Conservation (phyloP, 2,113 vertebrate genomes). For the Alligator mississippiensis region DNA sequence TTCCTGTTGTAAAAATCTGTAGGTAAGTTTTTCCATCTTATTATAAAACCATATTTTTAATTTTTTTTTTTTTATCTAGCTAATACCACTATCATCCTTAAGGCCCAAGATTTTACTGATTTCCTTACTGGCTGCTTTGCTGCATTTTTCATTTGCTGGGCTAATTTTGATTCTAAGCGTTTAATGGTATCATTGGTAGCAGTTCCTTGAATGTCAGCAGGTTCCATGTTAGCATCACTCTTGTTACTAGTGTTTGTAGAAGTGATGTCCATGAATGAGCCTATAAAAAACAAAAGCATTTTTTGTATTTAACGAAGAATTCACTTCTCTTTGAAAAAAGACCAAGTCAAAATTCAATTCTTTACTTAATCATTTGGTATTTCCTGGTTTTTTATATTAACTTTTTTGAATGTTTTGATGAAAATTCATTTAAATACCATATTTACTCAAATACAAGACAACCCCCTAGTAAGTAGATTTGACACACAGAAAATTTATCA, state of each 20-base stretch:
- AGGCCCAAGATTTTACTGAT: neutral
- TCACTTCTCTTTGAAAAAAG: neutral
- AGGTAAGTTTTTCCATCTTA: too few relatives aligned
- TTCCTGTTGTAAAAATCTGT: neutral
- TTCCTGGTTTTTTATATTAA: neutral
- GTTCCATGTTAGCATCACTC: constrained; percentile 92
- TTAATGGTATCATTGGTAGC: constrained; percentile 97
- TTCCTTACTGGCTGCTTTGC: constrained; percentile 81
- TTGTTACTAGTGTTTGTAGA: constrained; percentile 94
- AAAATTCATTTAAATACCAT: neutral
- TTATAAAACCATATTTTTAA: neutral
- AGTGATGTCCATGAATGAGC: constrained; percentile 91
- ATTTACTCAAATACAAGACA: too few relatives aligned
- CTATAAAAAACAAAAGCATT: constrained; percentile 69
- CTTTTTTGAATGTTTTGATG: neutral
- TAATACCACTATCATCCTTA: neutral
- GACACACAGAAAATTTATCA: too few relatives aligned
- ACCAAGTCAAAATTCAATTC: neutral
- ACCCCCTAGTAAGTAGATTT: too few relatives aligned
- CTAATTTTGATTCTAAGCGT: constrained; percentile 90
- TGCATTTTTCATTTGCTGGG: constrained; percentile 87
- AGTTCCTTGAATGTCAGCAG: constrained; percentile 88
- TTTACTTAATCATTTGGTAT: neutral
- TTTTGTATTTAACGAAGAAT: neutral
- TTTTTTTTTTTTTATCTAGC: neutral